Conservation (phyloP, 2,888 invertebrate genomes). For the Rhaphigaster nebulosa region DNA sequence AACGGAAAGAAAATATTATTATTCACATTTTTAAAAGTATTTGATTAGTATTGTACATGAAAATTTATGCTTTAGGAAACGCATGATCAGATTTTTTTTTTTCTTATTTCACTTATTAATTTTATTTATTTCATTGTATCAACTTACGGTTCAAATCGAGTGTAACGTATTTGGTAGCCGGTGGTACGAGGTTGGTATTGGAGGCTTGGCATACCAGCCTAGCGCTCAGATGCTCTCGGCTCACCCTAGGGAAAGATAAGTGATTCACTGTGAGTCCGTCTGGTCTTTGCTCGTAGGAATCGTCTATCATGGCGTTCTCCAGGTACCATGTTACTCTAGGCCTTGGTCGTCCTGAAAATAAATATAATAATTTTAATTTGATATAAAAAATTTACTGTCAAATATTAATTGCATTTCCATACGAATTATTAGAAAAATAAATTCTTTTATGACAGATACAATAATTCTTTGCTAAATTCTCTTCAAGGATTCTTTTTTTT, state of each 20-base stretch:
- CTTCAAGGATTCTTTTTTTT: no score
- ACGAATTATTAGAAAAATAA: no score
- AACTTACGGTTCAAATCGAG: constrained; percentile 88
- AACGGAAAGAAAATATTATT: no score
- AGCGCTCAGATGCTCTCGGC: constrained; percentile 85
- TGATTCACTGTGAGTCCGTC: constrained; percentile 68
- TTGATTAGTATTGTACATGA: no score
- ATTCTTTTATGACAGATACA: no score
- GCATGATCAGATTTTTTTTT: no score
- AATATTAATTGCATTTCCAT: no score
- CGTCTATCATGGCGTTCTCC: constrained; percentile 69
- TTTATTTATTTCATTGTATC: background rate
- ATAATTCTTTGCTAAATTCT: no score
- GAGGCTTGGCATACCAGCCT: constrained; percentile 89
- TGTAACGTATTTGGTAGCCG: constrained; percentile 83
- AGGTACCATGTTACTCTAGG: constrained; percentile 69
- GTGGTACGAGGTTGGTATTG: constrained; percentile 86
- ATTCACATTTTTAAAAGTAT: no score
- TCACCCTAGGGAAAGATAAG: constrained; percentile 76
- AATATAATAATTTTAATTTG: constrained; percentile 36
- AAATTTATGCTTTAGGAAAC: no score
- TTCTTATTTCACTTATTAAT: background rate
- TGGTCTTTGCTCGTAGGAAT: constrained; percentile 67
- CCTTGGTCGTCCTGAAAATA: constrained; percentile 65
- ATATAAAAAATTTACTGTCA: no score